A percentile compares a stretch with the other conserved stretches of the same genome.
These are phyloP conservation scores for Phyllostomus discolor DNA, from an alignment of 2,113 vertebrate genomes.

Conservation along the genomic window DNA sequence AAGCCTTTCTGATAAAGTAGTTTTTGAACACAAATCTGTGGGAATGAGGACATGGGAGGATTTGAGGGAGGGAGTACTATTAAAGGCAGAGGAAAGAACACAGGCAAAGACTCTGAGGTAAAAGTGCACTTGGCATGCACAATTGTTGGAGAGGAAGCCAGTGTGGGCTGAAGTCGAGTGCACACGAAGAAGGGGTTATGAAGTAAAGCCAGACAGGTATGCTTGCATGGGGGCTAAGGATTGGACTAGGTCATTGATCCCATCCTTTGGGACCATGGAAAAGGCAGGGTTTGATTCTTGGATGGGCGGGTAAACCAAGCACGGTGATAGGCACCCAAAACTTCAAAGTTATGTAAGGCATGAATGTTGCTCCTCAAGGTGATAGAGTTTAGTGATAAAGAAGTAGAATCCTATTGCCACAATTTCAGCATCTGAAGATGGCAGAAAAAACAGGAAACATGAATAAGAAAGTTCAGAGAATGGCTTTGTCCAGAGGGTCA, in stretches of 20 bases:
- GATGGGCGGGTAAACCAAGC: neutral
- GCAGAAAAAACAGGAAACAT: neutral
- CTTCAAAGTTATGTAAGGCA: neutral
- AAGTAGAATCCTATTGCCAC: neutral
- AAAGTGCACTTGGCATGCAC: neutral
- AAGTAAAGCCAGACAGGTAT: neutral
- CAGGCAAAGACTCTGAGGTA: neutral
- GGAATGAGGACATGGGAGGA: neutral
- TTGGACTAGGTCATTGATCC: neutral
- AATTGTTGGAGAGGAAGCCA: neutral
- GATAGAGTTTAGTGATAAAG: neutral
- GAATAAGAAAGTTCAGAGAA: neutral
- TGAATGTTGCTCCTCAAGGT: neutral
- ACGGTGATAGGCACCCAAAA: neutral
- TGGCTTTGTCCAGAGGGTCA: neutral
- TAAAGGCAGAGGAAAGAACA: neutral
- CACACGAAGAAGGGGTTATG: neutral
- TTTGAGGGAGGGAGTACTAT: neutral
- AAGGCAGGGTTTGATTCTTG: neutral
- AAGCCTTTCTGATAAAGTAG: neutral
- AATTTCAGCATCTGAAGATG: neutral
- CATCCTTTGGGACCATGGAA: neutral
- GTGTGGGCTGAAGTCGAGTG: neutral
- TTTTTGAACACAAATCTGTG: neutral
- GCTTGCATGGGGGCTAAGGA: no score